phyloP scores from a whole-genome alignment of 2,113 vertebrate genomes.

The Macroglossus sobrinus region DNA sequence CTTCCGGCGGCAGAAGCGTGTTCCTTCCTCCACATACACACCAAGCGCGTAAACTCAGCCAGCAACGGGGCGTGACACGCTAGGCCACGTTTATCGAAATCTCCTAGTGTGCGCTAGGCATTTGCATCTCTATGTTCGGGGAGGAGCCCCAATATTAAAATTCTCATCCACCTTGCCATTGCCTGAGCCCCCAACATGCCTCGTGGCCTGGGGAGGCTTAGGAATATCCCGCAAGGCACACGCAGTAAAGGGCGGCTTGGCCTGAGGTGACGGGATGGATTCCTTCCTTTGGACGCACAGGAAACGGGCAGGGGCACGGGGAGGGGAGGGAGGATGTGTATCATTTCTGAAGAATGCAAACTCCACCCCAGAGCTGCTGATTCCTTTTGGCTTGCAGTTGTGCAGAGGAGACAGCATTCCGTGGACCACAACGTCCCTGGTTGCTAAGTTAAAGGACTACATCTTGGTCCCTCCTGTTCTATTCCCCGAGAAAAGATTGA shows the following conservation, averaged over 20 bases:
- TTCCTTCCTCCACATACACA: background rate
- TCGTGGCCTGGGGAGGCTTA: background rate
- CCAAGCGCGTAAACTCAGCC: no score
- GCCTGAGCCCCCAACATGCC: background rate
- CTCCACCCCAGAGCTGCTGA: background rate
- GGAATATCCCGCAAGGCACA: background rate
- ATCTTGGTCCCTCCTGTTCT: background rate
- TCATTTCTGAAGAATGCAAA: background rate
- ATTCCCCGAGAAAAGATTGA: background rate
- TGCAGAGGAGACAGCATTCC: background rate
- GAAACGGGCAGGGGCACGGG: accelerated
- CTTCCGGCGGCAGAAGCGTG: background rate
- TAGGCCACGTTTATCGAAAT: background rate
- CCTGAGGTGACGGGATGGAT: accelerated
- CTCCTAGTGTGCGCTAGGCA: background rate
- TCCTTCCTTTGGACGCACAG: background rate
- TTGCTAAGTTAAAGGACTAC: background rate
- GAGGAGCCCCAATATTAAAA: background rate
- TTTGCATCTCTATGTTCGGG: accelerated
- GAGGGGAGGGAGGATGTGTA: no score
- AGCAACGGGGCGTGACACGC: background rate
- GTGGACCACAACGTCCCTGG: background rate
- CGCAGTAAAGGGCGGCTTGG: background rate
- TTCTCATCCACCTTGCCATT: background rate
- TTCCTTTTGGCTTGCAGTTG: slow-evolving; percentile 68